Evolutionary conservation across 2,113 vertebrate genomes (phyloP).

Genomic region (Periophthalmodon schlosseri): DNA sequence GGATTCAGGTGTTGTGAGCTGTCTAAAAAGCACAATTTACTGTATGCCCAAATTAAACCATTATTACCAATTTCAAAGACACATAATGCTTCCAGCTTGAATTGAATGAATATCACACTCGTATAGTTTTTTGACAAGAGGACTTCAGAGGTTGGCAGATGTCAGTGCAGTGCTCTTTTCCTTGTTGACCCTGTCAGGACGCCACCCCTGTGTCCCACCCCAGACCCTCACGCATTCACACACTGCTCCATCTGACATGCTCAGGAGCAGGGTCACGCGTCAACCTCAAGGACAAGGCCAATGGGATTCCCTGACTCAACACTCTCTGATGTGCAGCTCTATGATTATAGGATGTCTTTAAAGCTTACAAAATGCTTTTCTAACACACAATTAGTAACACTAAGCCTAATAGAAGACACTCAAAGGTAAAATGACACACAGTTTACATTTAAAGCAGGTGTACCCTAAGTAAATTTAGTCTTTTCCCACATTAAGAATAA

Average conservation of each 20-base stretch:
- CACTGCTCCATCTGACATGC: conserved; percentile 52
- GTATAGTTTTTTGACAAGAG: conserved; percentile 24
- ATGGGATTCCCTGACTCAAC: conserved; percentile 43
- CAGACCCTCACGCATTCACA: conserved; percentile 36
- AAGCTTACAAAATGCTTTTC: background rate
- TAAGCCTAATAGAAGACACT: too few relatives aligned
- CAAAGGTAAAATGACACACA: background rate
- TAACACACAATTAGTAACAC: background rate
- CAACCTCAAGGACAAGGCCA: conserved; percentile 57
- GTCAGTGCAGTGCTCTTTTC: conserved; percentile 62
- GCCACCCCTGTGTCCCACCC: conserved; percentile 52
- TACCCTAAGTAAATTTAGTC: too few relatives aligned
- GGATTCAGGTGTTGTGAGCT: too few relatives aligned
- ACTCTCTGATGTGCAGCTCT: background rate
- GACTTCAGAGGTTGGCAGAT: conserved; percentile 54
- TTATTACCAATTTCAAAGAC: background rate
- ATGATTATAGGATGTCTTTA: background rate
- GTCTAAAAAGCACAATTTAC: too few relatives aligned
- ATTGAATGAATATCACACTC: background rate
- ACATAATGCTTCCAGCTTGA: conserved; percentile 15
- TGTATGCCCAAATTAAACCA: too few relatives aligned
- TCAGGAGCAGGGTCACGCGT: conserved; percentile 57
- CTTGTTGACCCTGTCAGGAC: conserved; percentile 68
- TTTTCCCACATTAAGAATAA: too few relatives aligned
- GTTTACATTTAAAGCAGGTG: background rate